These are phyloP conservation scores for Belonocnema kinseyi DNA, from an alignment of 1,140 invertebrate species.

Conservation along the genomic window DNA sequence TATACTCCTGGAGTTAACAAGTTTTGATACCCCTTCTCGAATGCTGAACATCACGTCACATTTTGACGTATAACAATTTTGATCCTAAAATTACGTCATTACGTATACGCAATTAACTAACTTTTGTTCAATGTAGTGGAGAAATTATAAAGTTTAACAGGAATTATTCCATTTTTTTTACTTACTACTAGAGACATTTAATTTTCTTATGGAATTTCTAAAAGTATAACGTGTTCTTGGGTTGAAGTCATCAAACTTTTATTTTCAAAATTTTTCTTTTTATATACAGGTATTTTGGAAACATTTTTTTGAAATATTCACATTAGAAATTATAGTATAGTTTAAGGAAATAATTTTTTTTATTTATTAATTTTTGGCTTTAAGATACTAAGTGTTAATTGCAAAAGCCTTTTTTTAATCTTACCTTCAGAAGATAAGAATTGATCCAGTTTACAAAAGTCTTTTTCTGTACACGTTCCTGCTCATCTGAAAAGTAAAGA, in stretches of 20 bases:
- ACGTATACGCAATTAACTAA: constrained; percentile 7
- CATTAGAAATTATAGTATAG: too few species aligned
- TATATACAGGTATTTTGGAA: too few species aligned
- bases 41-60: constrained; percentile 40
- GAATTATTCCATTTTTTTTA: not conserved
- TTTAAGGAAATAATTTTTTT: not conserved
- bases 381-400: too few species aligned
- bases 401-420: not conserved
- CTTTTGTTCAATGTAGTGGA: constrained; percentile 33
- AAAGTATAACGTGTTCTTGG: not conserved
- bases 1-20: constrained; percentile 47
- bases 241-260: too few species aligned
- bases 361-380: not conserved
- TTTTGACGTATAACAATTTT: constrained; percentile 45
- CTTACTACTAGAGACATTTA: not conserved
- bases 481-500: constrained; percentile 92
- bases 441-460: constrained; percentile 99
- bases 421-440: constrained; percentile 96
- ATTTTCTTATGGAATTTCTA: not conserved
- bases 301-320: too few species aligned
- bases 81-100: constrained; percentile 44
- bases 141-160: constrained; percentile 51
- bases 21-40: constrained; percentile 45
- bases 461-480: constrained; percentile 99
- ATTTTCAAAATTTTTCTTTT: too few species aligned